A percentile compares a stretch with the other conserved stretches of the same genome.
These are phyloP conservation scores for Anthopleura sola DNA, from an alignment of 64 coral and sea anemone species.

Conservation along the genomic window DNA sequence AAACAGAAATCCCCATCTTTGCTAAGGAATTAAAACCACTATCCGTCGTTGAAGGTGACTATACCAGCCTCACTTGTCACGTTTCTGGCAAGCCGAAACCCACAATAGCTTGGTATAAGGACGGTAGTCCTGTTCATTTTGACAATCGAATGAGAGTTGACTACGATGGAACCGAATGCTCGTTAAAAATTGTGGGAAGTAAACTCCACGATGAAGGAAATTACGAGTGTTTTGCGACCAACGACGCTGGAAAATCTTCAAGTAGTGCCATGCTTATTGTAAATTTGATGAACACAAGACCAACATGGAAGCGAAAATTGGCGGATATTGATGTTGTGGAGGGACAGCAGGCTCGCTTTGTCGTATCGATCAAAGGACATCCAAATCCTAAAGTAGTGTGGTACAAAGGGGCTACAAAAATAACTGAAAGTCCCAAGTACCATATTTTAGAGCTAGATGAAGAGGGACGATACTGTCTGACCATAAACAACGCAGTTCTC, in stretches of 20 bases:
- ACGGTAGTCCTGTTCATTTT: constrained; percentile 41
- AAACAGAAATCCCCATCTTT: constrained; percentile 56
- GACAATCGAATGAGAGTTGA: constrained; percentile 40
- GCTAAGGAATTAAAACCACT: constrained; percentile 37
- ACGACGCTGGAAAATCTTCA: constrained; percentile 50
- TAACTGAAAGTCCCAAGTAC: constrained; percentile 43
- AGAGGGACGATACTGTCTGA: constrained; percentile 38
- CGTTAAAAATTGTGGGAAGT: constrained; percentile 34
- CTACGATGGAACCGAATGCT: constrained; percentile 51
- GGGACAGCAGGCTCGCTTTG: constrained; percentile 62
- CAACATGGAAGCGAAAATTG: constrained; percentile 66
- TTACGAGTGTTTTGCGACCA: constrained; percentile 72
- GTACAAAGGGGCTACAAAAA: constrained; percentile 67
- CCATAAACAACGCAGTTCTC: constrained; percentile 28
- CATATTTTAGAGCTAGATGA: constrained; percentile 40
- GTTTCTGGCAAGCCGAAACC: constrained; percentile 75
- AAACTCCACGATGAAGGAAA: constrained; percentile 62
- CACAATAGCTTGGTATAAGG: constrained; percentile 69
- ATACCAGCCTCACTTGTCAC: constrained; percentile 41
- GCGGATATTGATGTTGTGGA: constrained; percentile 50
- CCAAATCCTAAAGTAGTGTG: constrained; percentile 64
- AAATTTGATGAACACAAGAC: constrained; percentile 36
- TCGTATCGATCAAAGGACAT: constrained; percentile 44
- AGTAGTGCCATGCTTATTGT: constrained; percentile 64
- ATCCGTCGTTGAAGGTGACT: constrained; percentile 52